Evolutionary conservation across 2,797 vertebrate genomes (phyloP).

Genomic region (Hypotaenidia okinawae): DNA sequence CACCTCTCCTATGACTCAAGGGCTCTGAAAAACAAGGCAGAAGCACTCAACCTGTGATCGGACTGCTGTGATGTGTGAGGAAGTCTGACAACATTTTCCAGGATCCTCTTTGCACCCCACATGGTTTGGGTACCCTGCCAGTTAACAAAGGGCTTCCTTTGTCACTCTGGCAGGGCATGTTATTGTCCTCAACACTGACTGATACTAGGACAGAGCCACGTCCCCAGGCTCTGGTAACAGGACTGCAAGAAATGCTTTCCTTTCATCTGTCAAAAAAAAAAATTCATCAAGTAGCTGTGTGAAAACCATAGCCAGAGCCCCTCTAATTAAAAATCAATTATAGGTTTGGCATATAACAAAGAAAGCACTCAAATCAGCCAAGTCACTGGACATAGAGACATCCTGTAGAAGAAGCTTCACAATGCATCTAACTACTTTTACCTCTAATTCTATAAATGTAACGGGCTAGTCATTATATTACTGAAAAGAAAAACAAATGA

Average conservation of each 20-base stretch:
- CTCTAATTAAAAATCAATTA: neutral
- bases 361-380: neutral
- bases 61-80: neutral
- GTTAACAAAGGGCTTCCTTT: neutral
- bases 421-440: neutral
- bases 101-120: neutral
- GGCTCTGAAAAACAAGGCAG: neutral
- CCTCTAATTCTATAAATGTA: neutral
- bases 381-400: slow-evolving; percentile 4
- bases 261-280: slow-evolving; percentile 27
- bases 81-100: neutral
- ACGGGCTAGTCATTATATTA: neutral
- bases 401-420: neutral
- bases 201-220: neutral
- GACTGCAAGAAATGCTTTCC: slow-evolving; percentile 30
- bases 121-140: neutral
- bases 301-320: neutral
- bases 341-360: neutral
- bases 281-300: neutral
- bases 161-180: neutral
- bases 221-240: neutral
- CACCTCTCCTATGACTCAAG: neutral
- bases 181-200: neutral
- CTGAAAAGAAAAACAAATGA: neutral
- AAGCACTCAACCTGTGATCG: fast-evolving